Evolutionary conservation across 2,113 vertebrate genomes (phyloP).

Genomic region (Mus spicilegus): DNA sequence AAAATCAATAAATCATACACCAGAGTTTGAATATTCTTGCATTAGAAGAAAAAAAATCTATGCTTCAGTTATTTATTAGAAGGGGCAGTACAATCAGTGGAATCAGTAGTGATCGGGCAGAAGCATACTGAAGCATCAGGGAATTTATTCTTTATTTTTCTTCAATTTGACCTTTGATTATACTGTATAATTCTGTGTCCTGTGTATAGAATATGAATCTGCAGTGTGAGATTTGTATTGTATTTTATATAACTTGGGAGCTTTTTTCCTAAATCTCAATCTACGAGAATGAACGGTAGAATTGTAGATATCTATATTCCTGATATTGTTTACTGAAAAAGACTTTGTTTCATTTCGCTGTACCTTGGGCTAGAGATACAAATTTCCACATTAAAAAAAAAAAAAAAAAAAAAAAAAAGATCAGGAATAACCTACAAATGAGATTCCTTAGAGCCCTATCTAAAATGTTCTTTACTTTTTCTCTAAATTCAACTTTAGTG

Average conservation of each 20-base stretch:
- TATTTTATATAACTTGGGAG: not conserved
- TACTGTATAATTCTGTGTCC: not conserved
- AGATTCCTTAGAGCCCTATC: not conserved
- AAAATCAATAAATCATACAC: not conserved
- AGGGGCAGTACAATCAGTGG: not conserved
- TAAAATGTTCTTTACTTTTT: not conserved
- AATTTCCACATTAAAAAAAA: not conserved
- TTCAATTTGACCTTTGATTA: not conserved
- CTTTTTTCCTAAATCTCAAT: not conserved
- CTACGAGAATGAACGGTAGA: not conserved
- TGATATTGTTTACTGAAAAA: not conserved
- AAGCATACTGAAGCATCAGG: not conserved
- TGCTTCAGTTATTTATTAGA: not conserved
- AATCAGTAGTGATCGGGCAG: not conserved
- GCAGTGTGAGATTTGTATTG: not conserved
- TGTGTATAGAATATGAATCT: not conserved
- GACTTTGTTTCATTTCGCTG: not conserved
- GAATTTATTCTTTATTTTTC: conserved; percentile 19
- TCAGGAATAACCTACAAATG: not conserved
- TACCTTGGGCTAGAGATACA: not conserved
- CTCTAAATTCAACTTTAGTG: not conserved
- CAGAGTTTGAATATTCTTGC: not conserved
- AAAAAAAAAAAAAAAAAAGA: not conserved
- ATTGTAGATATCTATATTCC: not conserved
- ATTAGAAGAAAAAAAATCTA: not conserved